Evolutionary conservation across 2,113 vertebrate species (phyloP), one percentile per base, ranked within the genome.

Genomic region (Phoxinus phoxinus): DNA sequence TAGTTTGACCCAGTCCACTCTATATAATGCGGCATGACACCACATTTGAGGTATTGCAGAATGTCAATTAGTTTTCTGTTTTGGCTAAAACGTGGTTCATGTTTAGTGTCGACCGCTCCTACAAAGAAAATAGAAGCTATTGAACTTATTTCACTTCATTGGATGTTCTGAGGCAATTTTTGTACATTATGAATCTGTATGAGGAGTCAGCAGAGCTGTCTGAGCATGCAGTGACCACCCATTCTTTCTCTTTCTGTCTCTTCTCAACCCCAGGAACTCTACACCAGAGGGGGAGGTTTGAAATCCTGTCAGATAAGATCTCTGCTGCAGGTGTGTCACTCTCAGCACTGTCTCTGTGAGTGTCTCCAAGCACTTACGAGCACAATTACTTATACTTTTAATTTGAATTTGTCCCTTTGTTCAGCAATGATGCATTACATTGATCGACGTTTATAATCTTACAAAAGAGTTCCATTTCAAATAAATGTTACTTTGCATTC

Each of bases 191-290:
- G 56, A 63, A 48, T 65, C 23, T 74, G 5, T 65, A 3, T 48
- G 35, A 74, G 72, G 56, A 71, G 48, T 85, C 88, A 90, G 89
- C 75, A 67, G 71, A 63, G 61, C 17, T 76, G 80, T 77, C 73
- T 84, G 74, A 58, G 56, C 80, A 83, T 81, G 87, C 32, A 46
- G 41, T 58, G 27, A 56, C 79, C 46, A 86, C 79, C 74, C 83
- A 71, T 86, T 77, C 58, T 71, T 86, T 81, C 63, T 51, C 6
- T 85, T 77, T 77, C 85, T 59, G 79, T 65, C 41, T 86, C 63
- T 61, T 83, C 88, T 61, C 86, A 79, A 75, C 74, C 59, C 83
- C 84, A 86, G 80, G 53, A 58, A 87, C 86, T 85, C 86, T 76
- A 46, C 81, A 63, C 44, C 84, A 79, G 84, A 74, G 83, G 74